Evolutionary conservation across 2,113 vertebrate genomes (phyloP).

Genomic region (Macquaria australasica): DNA sequence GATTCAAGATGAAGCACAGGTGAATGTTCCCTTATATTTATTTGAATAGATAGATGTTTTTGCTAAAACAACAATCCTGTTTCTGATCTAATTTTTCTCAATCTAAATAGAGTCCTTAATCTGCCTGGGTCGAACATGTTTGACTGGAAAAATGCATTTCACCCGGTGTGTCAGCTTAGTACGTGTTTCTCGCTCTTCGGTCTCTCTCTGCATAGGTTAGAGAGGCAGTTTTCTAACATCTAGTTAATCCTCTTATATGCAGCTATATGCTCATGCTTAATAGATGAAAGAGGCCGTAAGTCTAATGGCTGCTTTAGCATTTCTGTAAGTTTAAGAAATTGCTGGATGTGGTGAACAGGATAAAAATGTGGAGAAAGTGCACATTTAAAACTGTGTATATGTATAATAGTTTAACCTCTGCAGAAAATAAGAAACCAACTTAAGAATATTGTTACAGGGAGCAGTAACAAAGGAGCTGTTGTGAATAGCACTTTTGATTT

Average conservation of each 20-base stretch:
- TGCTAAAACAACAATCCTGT: neutral
- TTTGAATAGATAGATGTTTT: neutral
- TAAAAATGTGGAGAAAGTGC: constrained; percentile 16
- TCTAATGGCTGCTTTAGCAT: constrained; percentile 59
- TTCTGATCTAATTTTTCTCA: constrained; percentile 1
- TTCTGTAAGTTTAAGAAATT: constrained; percentile 40
- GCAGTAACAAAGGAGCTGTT: neutral
- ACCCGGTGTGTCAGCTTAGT: constrained; percentile 25
- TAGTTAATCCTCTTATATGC: constrained; percentile 69
- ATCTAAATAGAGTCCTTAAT: constrained; percentile 2
- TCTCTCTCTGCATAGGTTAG: constrained; percentile 45
- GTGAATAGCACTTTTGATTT: neutral
- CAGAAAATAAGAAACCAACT: neutral
- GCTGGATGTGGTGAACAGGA: constrained; percentile 34
- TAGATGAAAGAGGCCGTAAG: constrained; percentile 56
- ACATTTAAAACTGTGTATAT: constrained; percentile 2
- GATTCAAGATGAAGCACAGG: constrained; percentile 97
- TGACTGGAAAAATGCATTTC: neutral
- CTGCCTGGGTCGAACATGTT: neutral
- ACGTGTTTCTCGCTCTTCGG: constrained; percentile 7
- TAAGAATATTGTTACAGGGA: neutral
- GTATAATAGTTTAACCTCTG: neutral
- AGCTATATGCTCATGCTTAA: constrained; percentile 61
- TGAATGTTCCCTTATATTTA: constrained; percentile 62
- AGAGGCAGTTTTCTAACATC: constrained; percentile 51